These are phyloP conservation scores for Drosophila stalkeri DNA, from an alignment of 2,888 invertebrate species.

Conservation along the genomic window DNA sequence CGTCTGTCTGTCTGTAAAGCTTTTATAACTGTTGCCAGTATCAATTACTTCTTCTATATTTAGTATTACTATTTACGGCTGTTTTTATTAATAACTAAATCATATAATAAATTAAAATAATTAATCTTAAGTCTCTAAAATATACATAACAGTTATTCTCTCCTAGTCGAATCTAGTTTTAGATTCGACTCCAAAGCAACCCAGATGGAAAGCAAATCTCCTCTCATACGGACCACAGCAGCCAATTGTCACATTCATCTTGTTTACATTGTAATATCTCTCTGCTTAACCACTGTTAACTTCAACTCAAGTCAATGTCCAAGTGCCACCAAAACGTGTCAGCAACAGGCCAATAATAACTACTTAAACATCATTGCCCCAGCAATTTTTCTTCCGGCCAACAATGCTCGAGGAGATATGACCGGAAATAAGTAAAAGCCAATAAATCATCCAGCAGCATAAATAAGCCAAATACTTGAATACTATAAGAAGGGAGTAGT, in stretches of 20 bases:
- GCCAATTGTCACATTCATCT: background rate
- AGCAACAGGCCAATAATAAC: conserved; percentile 59
- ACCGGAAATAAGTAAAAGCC: conserved; percentile 82
- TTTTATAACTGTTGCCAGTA: too few species aligned
- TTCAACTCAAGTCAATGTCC: conserved; percentile 28
- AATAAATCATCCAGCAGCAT: conserved; percentile 80
- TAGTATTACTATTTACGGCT: too few species aligned
- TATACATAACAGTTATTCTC: too few species aligned
- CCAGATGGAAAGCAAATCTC: too few species aligned
- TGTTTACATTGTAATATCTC: conserved; percentile 16
- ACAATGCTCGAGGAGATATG: conserved; percentile 25
- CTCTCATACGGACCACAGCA: too few species aligned
- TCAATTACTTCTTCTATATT: too few species aligned
- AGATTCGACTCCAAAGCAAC: too few species aligned
- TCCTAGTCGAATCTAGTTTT: too few species aligned
- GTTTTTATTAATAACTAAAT: too few species aligned
- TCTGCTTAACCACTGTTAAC: conserved; percentile 7
- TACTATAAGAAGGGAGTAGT: background rate
- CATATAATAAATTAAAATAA: too few species aligned
- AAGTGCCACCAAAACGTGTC: conserved; percentile 42
- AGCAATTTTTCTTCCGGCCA: conserved; percentile 1
- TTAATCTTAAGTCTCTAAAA: too few species aligned
- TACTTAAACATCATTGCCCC: conserved; percentile 52
- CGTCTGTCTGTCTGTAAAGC: too few species aligned
- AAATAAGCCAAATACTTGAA: conserved; percentile 53